Conservation (phyloP, 2,113 vertebrate genomes). For the Pavo muticus region DNA sequence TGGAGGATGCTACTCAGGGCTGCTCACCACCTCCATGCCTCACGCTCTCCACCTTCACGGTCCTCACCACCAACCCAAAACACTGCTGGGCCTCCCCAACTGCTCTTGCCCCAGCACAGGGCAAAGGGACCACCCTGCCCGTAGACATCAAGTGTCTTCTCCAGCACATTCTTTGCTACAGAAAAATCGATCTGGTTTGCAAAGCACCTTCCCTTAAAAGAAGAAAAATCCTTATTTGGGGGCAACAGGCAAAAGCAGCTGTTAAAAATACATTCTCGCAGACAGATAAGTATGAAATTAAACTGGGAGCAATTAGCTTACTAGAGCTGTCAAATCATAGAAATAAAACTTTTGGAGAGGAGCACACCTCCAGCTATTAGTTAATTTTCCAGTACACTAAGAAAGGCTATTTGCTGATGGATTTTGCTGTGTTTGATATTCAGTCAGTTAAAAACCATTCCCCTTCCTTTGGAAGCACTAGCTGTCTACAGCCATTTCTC, state of each 20-base stretch:
- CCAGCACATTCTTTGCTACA: background rate
- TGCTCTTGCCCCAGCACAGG: accelerated
- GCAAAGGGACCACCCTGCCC: background rate
- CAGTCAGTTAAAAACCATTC: background rate
- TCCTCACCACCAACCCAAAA: background rate
- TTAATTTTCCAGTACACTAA: constrained; percentile 40
- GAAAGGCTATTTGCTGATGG: background rate
- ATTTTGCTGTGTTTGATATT: constrained; percentile 37
- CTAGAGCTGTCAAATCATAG: background rate
- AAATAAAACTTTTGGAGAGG: background rate
- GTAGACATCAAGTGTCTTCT: background rate
- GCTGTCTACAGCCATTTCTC: background rate
- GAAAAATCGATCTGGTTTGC: too few species aligned
- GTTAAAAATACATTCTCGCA: background rate
- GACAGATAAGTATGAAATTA: background rate
- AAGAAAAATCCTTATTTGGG: background rate
- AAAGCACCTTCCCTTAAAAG: background rate
- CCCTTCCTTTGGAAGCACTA: background rate
- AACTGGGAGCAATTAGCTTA: background rate
- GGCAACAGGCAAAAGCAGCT: background rate
- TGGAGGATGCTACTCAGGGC: background rate
- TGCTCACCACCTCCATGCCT: background rate
- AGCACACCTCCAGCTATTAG: constrained; percentile 3
- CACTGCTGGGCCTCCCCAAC: background rate
- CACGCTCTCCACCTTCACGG: background rate